Percentiles rank a stretch among this genome's conserved stretches.
Conservation (phyloP, 92 coral and sea anemone genomes). For the Phenganax marumi region DNA sequence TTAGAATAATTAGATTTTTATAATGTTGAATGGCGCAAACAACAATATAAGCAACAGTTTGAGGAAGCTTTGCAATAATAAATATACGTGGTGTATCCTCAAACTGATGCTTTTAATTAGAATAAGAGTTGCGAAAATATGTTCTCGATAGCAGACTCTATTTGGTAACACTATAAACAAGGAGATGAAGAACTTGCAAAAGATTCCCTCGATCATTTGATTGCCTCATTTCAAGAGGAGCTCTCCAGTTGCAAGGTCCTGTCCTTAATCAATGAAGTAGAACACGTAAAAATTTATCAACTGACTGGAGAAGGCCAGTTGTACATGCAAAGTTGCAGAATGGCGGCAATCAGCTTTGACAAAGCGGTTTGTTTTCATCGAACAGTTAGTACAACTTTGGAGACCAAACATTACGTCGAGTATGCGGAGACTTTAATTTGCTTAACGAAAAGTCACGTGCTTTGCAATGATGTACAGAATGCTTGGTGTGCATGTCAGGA, state of each 20-base stretch:
- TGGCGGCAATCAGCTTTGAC: slow-evolving; percentile 3
- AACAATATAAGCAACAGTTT: too few species aligned
- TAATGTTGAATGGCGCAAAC: too few species aligned
- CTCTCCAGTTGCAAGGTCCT: neutral
- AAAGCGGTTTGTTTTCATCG: neutral
- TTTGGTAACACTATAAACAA: neutral
- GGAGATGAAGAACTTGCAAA: neutral
- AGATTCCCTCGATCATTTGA: neutral
- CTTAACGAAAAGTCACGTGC: slow-evolving; percentile 18
- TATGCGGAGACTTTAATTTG: slow-evolving; percentile 28
- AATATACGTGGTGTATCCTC: too few species aligned
- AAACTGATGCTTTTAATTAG: neutral
- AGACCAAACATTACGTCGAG: neutral
- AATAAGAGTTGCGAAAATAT: neutral
- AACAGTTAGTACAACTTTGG: neutral
- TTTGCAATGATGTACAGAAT: neutral
- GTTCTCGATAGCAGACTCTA: neutral
- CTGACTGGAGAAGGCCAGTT: slow-evolving; percentile 6
- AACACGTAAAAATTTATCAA: neutral
- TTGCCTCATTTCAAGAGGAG: neutral
- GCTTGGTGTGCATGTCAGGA: slow-evolving; percentile 16
- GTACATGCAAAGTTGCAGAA: neutral
- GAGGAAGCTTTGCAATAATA: too few species aligned
- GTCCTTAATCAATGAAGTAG: neutral
- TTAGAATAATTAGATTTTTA: too few species aligned